Conservation (phyloP, 2,888 invertebrate species). For the Limnephilus lunatus region DNA sequence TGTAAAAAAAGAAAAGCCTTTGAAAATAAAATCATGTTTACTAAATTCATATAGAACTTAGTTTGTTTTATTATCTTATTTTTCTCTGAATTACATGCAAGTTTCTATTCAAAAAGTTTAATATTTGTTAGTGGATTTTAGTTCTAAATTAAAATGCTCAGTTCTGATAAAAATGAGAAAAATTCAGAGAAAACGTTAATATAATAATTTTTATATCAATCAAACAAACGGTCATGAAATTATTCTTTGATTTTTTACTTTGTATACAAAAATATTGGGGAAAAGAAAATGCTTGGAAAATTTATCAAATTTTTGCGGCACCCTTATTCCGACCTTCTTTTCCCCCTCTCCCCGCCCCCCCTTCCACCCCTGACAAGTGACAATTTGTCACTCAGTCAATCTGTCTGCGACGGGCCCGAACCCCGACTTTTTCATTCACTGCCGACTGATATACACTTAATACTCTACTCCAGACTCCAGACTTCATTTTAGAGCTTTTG, state of each 20-base stretch:
- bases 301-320: conserved; percentile 21
- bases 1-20: too few relatives aligned
- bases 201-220: background rate
- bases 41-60: too few relatives aligned
- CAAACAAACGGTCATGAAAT: background rate
- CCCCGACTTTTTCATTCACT: conserved; percentile 55
- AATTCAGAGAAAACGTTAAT: background rate
- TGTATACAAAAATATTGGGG: background rate
- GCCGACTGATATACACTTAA: conserved; percentile 48
- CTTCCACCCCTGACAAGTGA: conserved; percentile 55
- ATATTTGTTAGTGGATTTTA: background rate
- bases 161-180: too few relatives aligned
- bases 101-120: background rate
- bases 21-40: too few relatives aligned
- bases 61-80: too few relatives aligned
- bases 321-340: conserved; percentile 20
- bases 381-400: conserved; percentile 66
- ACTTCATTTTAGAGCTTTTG: conserved; percentile 28
- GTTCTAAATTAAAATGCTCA: too few relatives aligned
- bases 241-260: background rate
- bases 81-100: too few relatives aligned
- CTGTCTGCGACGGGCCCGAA: conserved; percentile 60
- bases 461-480: conserved; percentile 6
- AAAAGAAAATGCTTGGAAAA: background rate
- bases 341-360: background rate